These are phyloP conservation scores for Bembecia ichneumoniformis DNA, from an alignment of 2,888 invertebrate species.

Conservation along the genomic window DNA sequence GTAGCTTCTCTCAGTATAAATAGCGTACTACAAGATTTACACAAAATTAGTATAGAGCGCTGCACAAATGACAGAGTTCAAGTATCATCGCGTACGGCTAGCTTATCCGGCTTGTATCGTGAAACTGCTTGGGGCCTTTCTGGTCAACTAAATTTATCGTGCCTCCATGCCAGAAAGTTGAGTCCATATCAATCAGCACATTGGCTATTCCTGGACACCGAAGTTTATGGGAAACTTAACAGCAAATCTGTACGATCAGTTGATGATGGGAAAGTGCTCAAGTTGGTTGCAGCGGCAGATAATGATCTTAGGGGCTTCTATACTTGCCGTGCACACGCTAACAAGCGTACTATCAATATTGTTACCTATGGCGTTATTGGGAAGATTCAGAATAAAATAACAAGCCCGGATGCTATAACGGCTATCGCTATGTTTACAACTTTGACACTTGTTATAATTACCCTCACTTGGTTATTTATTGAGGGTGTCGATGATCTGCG, in stretches of 20 bases:
- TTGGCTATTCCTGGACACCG: conserved; percentile 49
- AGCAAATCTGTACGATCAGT: conserved; percentile 31
- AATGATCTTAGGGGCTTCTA: conserved; percentile 53
- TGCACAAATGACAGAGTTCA: conserved; percentile 37
- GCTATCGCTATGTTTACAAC: conserved; percentile 45
- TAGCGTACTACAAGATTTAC: conserved; percentile 36
- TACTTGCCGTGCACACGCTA: conserved; percentile 46
- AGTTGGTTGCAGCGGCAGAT: conserved; percentile 37
- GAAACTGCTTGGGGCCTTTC: conserved; percentile 54
- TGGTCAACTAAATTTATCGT: conserved; percentile 49
- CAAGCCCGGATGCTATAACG: conserved; percentile 41
- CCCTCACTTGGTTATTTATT: conserved; percentile 42
- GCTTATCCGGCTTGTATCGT: conserved; percentile 53
- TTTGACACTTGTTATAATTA: conserved; percentile 35
- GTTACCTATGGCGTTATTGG: conserved; percentile 59
- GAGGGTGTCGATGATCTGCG: conserved; percentile 53
- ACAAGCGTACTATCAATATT: conserved; percentile 40
- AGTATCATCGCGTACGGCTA: conserved; percentile 52
- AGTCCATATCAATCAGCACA: conserved; percentile 31
- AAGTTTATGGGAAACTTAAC: conserved; percentile 19
- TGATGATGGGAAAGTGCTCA: conserved; percentile 47
- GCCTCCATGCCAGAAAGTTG: conserved; percentile 41
- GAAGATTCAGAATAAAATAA: conserved; percentile 32
- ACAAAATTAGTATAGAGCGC: conserved; percentile 37
- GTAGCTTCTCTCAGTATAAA: conserved; percentile 44